These are phyloP conservation scores for Selene dorsalis DNA, from an alignment of 2,797 vertebrate genomes.

Conservation along the genomic window DNA sequence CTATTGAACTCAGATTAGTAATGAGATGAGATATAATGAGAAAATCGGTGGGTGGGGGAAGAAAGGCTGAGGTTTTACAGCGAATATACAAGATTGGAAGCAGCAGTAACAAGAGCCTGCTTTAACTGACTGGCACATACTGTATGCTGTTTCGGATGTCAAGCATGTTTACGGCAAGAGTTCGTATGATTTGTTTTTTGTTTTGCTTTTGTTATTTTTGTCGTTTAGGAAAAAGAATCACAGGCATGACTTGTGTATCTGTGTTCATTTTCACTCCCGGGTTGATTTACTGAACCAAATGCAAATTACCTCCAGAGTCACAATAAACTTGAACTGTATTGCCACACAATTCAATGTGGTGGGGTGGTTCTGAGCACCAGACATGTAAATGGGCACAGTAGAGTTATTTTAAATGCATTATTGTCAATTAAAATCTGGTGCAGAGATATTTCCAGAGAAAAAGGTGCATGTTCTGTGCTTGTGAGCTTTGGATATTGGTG, in stretches of 20 bases:
- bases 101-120: not conserved
- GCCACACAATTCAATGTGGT: conserved; percentile 22
- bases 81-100: conserved; percentile 14
- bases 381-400: conserved; percentile 29
- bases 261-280: conserved; percentile 14
- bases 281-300: conserved; percentile 42
- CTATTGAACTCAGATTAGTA: conserved; percentile 65
- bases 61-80: conserved; percentile 14
- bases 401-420: conserved; percentile 48
- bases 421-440: conserved; percentile 47
- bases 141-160: conserved; percentile 3
- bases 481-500: conserved; percentile 25
- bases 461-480: conserved; percentile 8
- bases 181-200: conserved; percentile 20
- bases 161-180: not conserved
- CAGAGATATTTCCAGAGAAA: conserved; percentile 24
- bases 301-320: conserved; percentile 43
- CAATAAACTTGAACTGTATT: conserved; percentile 44
- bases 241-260: conserved; percentile 11
- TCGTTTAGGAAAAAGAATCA: not conserved
- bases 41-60: conserved; percentile 34
- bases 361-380: conserved; percentile 24
- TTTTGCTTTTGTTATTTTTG: not conserved
- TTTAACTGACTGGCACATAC: conserved; percentile 21
- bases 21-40: conserved; percentile 51